These are phyloP conservation scores for Semotilus atromaculatus DNA, from an alignment of 2,797 vertebrate genomes.

Conservation along the genomic window DNA sequence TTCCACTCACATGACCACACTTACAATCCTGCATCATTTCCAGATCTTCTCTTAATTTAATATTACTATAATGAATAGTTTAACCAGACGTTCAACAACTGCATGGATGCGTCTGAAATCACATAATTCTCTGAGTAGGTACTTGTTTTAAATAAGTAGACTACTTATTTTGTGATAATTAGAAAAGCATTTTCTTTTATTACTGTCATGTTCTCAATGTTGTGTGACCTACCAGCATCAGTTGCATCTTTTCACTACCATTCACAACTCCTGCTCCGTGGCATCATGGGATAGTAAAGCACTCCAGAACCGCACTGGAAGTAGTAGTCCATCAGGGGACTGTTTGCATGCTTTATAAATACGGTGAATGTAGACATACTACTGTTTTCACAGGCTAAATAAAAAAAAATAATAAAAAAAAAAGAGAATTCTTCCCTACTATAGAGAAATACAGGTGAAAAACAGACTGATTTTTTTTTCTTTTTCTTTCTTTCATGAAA, in stretches of 20 bases:
- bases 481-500: neutral
- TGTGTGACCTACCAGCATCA: too few species aligned
- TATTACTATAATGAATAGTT: neutral
- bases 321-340: neutral
- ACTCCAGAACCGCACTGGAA: neutral
- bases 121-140: neutral
- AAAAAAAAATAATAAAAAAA: too few species aligned
- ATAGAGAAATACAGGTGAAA: too few species aligned
- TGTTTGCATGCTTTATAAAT: neutral
- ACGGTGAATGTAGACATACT: neutral
- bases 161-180: neutral
- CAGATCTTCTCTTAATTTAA: neutral
- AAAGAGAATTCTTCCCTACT: too few species aligned
- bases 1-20: neutral
- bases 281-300: neutral
- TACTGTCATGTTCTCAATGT: too few species aligned
- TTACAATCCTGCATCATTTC: neutral
- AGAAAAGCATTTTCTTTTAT: too few species aligned
- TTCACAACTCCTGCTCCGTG: neutral
- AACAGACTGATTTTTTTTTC: too few species aligned
- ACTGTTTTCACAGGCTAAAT: neutral
- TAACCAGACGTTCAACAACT: neutral
- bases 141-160: neutral
- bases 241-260: too few species aligned
- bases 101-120: neutral